Evolutionary conservation across 2,113 vertebrate species (phyloP), one percentile per base, ranked within the genome.

Genomic region (Smithornis capensis): DNA sequence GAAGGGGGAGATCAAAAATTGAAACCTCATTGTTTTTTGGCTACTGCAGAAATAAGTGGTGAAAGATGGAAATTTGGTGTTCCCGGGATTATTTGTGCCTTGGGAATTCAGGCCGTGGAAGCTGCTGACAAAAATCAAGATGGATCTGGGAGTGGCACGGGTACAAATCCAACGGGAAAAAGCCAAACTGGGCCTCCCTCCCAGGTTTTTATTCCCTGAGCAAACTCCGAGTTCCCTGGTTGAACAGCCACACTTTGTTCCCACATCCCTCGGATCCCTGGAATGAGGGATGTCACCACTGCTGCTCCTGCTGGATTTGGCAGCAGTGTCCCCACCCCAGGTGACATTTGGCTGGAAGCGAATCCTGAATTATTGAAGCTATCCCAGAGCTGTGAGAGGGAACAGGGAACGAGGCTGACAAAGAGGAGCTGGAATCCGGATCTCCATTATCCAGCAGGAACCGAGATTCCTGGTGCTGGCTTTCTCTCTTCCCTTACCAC

Each of bases 381-480:
- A 38, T 24, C 10, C 73, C 9, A 3, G 35, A 75, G 52, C 6
- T 65, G 22, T n/a, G 59, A 37, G 28, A 5, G 40, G 87, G 65
- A 40, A 28, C 40, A 2, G 4, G 2, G 29, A 49, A 6, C 1
- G 19, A 79, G 64, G 19, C 7, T 4, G 65, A 14, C 35, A 47
- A 35, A 57, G 27, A 64, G 21, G 42, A 31, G 59, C 50, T 22
- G 1, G 25, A 71, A 6, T 9, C 19, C 35, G 21, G 35, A 3
- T 38, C n/a, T 47, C 29, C 38, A 0, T 55, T 13, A 8, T 21
- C 15, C 84, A 1, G 2, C 0, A 15, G 74, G 38, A 70, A 55
- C 0, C n/a, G n/a, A n/a, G 38, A 4, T 12, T 1, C n/a, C n/a
- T n/a, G n/a, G 65, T 40, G 56, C n/a, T 2, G 57, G 29, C 3